These are phyloP conservation scores for Eilema griseolum DNA, from an alignment of 2,888 invertebrate species.

Conservation along the genomic window DNA sequence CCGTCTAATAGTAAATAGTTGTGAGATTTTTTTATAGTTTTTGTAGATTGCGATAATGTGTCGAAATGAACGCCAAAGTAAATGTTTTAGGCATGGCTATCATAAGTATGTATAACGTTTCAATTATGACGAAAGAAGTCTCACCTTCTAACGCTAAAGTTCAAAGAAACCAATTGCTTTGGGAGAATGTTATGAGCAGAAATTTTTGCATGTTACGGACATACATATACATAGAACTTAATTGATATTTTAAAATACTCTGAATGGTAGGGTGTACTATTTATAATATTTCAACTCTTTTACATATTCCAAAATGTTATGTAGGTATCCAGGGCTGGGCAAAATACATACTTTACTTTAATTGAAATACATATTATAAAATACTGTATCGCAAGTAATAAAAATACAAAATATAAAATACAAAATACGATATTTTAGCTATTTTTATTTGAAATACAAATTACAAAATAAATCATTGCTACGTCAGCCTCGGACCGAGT, in stretches of 20 bases:
- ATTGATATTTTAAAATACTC: not conserved
- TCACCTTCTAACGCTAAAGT: conserved; percentile 2
- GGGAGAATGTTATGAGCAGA: not conserved
- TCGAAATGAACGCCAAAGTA: not conserved
- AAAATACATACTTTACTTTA: too few species aligned
- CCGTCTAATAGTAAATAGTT: not conserved
- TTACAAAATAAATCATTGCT: too few species aligned
- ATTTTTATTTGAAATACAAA: too few species aligned
- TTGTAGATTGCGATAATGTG: not conserved
- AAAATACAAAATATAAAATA: too few species aligned
- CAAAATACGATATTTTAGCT: too few species aligned
- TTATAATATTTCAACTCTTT: too few species aligned
- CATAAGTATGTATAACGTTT: not conserved
- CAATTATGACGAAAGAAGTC: conserved; percentile 6
- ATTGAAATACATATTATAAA: too few species aligned
- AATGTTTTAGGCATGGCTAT: not conserved
- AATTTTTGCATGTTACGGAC: not conserved
- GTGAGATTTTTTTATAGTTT: not conserved
- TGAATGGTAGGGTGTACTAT: too few species aligned
- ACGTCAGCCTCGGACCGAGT: too few species aligned
- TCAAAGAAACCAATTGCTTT: not conserved
- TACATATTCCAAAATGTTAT: too few species aligned
- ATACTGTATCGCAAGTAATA: too few species aligned
- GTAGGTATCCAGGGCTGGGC: too few species aligned
- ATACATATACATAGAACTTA: not conserved